phyloP scores from a whole-genome alignment of 2,888 invertebrate species.

The Rotaria sp. region DNA sequence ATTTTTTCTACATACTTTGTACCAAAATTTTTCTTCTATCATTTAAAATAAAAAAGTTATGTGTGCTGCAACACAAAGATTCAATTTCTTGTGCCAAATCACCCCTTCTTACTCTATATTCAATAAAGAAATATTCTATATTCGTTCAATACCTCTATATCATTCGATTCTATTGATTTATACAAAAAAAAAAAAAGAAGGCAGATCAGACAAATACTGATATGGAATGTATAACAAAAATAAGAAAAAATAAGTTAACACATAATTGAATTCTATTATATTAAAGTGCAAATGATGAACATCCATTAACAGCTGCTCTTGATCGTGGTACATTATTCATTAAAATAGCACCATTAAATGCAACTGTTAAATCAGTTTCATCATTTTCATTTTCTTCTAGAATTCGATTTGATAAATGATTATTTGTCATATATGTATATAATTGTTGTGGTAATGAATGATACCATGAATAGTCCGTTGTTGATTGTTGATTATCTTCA shows the following conservation, averaged over 20 bases:
- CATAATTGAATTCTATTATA: neutral
- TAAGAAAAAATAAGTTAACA: constrained; percentile 8
- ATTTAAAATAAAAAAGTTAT: too few species aligned
- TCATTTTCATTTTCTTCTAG: neutral
- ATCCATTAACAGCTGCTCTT: neutral
- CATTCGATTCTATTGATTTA: neutral
- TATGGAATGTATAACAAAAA: neutral
- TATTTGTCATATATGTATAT: constrained; percentile 18
- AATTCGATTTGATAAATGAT: neutral
- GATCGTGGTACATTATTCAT: constrained; percentile 23
- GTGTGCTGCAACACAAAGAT: too few species aligned
- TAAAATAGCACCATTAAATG: neutral
- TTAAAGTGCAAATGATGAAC: constrained; percentile 4
- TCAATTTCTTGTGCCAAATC: too few species aligned
- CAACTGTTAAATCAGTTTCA: neutral
- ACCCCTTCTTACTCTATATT: too few species aligned
- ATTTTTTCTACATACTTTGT: too few species aligned
- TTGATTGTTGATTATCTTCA: neutral
- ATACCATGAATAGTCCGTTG: constrained; percentile 4
- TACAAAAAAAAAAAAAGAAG: neutral
- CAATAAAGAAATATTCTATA: too few species aligned
- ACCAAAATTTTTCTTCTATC: too few species aligned
- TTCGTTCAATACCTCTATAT: neutral
- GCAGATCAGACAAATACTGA: constrained; percentile 1
- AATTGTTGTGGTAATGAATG: constrained; percentile 25